Conservation (phyloP, 2,113 vertebrate genomes). For the Muntiacus muntjak region DNA sequence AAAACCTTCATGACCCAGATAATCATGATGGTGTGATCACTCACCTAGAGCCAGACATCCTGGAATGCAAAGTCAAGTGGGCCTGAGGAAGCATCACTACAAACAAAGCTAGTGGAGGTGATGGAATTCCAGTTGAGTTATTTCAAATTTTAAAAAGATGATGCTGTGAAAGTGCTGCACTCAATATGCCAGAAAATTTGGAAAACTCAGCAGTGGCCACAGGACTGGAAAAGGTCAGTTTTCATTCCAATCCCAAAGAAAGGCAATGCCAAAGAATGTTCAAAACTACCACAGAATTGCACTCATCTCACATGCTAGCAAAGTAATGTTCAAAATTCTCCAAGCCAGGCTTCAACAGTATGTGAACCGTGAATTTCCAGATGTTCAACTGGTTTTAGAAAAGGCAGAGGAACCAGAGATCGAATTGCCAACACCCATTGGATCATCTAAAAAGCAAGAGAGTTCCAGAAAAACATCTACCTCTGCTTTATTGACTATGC, state of each 20-base stretch:
- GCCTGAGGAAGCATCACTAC: background rate
- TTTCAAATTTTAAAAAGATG: background rate
- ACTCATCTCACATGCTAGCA: background rate
- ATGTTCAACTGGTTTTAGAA: background rate
- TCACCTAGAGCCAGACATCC: background rate
- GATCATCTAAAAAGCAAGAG: accelerated
- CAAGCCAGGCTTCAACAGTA: background rate
- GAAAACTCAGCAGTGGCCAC: background rate
- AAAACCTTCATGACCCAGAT: too few relatives aligned
- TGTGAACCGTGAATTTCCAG: background rate
- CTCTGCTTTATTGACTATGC: background rate
- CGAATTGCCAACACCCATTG: accelerated
- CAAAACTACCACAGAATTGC: background rate
- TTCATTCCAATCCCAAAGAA: background rate
- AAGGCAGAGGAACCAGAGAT: background rate
- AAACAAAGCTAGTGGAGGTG: background rate
- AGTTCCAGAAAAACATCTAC: background rate
- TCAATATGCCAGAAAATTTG: background rate
- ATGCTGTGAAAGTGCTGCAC: background rate
- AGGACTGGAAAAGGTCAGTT: background rate
- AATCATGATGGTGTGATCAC: background rate
- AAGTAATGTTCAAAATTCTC: background rate
- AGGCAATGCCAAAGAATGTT: background rate
- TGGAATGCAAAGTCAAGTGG: background rate
- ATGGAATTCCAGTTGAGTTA: background rate